Conservation (phyloP, 2,797 vertebrate species). For the Chrysolophus pictus region DNA sequence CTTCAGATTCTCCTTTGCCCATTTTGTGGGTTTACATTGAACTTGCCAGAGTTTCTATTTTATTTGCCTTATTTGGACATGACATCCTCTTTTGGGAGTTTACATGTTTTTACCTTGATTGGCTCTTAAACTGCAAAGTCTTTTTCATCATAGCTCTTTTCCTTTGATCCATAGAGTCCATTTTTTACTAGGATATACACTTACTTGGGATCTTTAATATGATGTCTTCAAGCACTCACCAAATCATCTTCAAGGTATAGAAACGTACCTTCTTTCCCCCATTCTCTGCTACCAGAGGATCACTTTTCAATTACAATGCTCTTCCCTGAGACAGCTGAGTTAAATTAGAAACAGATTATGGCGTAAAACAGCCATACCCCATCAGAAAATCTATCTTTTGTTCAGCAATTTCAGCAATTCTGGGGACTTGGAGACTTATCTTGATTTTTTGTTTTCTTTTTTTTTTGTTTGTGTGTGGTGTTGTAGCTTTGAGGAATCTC, state of each 20-base stretch:
- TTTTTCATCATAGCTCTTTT: constrained; percentile 2
- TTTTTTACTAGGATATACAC: constrained; percentile 19
- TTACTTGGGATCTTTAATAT: not conserved
- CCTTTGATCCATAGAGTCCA: constrained; percentile 1
- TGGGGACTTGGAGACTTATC: constrained; percentile 1
- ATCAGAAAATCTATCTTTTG: constrained; percentile 40
- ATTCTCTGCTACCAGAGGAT: constrained; percentile 37
- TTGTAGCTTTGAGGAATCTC: constrained; percentile 4
- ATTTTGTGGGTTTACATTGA: not conserved
- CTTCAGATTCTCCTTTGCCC: not conserved
- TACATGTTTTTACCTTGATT: not conserved
- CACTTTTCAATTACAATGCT: constrained; percentile 15
- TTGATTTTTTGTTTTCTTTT: not conserved
- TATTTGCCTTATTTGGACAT: not conserved
- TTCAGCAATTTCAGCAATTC: constrained; percentile 25
- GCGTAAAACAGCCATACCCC: not conserved
- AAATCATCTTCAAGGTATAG: not conserved
- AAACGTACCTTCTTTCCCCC: not conserved
- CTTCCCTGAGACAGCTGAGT: constrained; percentile 28
- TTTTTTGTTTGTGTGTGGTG: not conserved
- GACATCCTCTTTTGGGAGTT: not conserved
- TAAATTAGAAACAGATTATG: constrained; percentile 50
- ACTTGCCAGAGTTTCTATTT: not conserved
- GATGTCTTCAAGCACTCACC: not conserved
- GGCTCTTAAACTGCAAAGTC: not conserved